phyloP scores from a whole-genome alignment of 1,140 invertebrate species.

The Tetranychus urticae region DNA sequence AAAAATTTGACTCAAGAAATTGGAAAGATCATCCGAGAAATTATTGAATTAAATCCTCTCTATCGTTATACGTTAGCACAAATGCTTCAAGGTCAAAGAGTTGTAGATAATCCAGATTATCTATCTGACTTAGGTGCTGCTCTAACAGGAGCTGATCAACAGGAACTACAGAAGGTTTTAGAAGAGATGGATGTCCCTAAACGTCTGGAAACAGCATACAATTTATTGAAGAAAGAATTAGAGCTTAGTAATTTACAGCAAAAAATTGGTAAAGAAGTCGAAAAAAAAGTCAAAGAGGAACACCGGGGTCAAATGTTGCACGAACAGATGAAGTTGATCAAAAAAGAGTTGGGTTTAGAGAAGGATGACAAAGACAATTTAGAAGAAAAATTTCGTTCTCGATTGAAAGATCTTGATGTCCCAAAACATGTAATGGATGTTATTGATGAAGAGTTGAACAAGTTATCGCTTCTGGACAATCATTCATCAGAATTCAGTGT shows the following conservation, averaged over 20 bases:
- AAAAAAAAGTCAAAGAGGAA: constrained; percentile 95
- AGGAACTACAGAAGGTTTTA: constrained; percentile 74
- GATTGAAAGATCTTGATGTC: constrained; percentile 67
- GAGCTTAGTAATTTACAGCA: constrained; percentile 89
- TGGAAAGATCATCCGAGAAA: constrained; percentile 90
- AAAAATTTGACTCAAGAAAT: constrained; percentile 88
- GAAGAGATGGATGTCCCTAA: constrained; percentile 89
- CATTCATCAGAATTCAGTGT: constrained; percentile 98
- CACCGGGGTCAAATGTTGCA: constrained; percentile 92
- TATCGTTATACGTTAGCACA: constrained; percentile 68
- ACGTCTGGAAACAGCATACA: constrained; percentile 61
- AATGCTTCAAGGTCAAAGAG: constrained; percentile 77
- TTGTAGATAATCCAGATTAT: constrained; percentile 97
- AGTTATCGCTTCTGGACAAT: constrained; percentile 85
- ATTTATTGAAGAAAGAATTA: constrained; percentile 85
- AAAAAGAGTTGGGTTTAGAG: constrained; percentile 91
- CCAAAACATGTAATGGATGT: constrained; percentile 76
- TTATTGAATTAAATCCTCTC: constrained; percentile 81
- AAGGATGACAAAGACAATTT: constrained; percentile 99
- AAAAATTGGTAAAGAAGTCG: constrained; percentile 82
- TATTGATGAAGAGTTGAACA: constrained; percentile 87
- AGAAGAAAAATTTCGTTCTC: constrained; percentile 77
- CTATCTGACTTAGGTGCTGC: constrained; percentile 87
- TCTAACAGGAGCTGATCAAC: constrained; percentile 67
- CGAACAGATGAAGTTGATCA: constrained; percentile 95